Evolutionary conservation across 2,888 invertebrate genomes (phyloP).

Genomic region (Margaritifera margaritifera): DNA sequence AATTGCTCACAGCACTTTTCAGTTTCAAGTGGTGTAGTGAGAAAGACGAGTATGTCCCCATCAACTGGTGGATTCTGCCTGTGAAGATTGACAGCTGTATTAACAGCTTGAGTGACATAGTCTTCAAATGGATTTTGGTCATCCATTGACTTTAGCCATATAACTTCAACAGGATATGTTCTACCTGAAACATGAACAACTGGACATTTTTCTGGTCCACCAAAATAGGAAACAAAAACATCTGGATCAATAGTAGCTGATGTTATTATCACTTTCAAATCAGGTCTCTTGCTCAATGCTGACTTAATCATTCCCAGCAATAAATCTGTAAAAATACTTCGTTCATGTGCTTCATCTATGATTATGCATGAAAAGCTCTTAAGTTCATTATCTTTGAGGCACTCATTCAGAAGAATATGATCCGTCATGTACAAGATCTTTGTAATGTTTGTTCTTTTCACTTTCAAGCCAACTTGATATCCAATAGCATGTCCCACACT

Average conservation of each 20-base stretch:
- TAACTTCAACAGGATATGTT: slow-evolving; percentile 69
- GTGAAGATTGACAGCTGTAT: slow-evolving; percentile 63
- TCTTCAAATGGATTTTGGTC: slow-evolving; percentile 28
- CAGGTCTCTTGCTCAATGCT: slow-evolving; percentile 51
- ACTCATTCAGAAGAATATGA: slow-evolving; percentile 68
- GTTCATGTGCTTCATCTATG: slow-evolving; percentile 73
- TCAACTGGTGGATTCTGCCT: slow-evolving; percentile 26
- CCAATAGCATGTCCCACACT: slow-evolving; percentile 63
- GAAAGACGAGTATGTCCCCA: slow-evolving; percentile 73
- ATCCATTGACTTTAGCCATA: slow-evolving; percentile 41
- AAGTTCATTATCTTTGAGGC: slow-evolving; percentile 57
- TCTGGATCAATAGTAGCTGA: slow-evolving; percentile 72
- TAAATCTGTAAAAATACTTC: slow-evolving; percentile 71
- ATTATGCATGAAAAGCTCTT: slow-evolving; percentile 60
- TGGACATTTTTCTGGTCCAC: slow-evolving; percentile 39
- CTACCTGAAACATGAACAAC: slow-evolving; percentile 67
- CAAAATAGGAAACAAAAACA: slow-evolving; percentile 67
- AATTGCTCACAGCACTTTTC: slow-evolving; percentile 59
- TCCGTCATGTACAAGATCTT: slow-evolving; percentile 70
- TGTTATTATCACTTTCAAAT: slow-evolving; percentile 68
- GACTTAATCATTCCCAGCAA: slow-evolving; percentile 70
- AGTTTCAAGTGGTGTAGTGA: slow-evolving; percentile 67
- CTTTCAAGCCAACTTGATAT: slow-evolving; percentile 62
- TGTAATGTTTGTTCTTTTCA: slow-evolving; percentile 45
- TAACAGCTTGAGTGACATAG: slow-evolving; percentile 55